Conservation (phyloP, 1,140 invertebrate species). For the Drosophila santomea region DNA sequence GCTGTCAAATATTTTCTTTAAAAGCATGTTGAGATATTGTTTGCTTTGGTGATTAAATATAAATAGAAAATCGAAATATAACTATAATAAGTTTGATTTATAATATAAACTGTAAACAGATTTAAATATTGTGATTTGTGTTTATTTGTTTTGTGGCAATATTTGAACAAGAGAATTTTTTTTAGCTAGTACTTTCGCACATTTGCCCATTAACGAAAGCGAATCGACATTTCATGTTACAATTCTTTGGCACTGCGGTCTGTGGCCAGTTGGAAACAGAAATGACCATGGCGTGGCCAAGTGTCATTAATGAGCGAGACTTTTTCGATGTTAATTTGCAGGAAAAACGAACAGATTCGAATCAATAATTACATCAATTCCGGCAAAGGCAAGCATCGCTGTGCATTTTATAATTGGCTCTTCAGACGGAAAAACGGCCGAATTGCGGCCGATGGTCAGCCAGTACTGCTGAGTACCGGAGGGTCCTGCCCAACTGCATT, state of each 20-base stretch:
- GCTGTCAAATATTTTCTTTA: neutral
- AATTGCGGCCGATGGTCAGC: slow-evolving; percentile 42
- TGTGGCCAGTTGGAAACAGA: slow-evolving; percentile 10
- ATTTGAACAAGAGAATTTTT: neutral
- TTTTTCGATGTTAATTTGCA: slow-evolving; percentile 68
- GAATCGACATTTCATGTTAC: slow-evolving; percentile 65
- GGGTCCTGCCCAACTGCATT: slow-evolving; percentile 14
- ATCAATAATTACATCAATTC: slow-evolving; percentile 74
- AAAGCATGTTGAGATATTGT: too few relatives aligned
- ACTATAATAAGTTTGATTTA: too few relatives aligned
- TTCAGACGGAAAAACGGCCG: slow-evolving; percentile 17
- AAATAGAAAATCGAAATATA: too few relatives aligned
- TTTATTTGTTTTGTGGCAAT: too few relatives aligned
- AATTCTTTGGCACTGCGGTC: slow-evolving; percentile 69
- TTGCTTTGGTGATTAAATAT: too few relatives aligned
- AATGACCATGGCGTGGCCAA: slow-evolving; percentile 27
- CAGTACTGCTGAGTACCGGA: neutral
- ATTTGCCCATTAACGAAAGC: slow-evolving; percentile 56
- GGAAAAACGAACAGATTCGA: slow-evolving; percentile 39
- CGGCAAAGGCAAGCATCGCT: slow-evolving; percentile 33
- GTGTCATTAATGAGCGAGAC: slow-evolving; percentile 66
- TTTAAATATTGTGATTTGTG: too few relatives aligned
- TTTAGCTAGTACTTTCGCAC: slow-evolving; percentile 1
- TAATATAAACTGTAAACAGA: too few relatives aligned
- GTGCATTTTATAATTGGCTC: slow-evolving; percentile 57